phyloP scores from a whole-genome alignment of 2,888 invertebrate genomes.

The Vesta saturnalis region DNA sequence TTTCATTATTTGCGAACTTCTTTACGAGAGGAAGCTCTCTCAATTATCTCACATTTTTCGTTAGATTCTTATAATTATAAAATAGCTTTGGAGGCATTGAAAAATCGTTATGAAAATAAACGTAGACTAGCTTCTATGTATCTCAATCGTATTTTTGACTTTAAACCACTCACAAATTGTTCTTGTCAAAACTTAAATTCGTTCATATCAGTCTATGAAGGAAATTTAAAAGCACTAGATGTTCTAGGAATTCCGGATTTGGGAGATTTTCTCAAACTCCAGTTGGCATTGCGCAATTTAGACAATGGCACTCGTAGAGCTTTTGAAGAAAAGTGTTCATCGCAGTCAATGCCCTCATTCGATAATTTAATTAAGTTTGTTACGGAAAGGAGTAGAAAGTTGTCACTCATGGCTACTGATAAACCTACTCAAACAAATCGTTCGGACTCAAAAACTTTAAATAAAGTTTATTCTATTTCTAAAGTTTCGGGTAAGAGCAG shows the following conservation, averaged over 20 bases:
- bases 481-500: not conserved
- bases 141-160: not conserved
- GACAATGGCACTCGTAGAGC: not conserved
- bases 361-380: not conserved
- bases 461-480: not conserved
- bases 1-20: conserved; percentile 5
- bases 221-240: not conserved
- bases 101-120: conserved; percentile 1
- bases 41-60: not conserved
- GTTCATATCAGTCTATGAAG: not conserved
- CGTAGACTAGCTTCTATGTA: conserved; percentile 10
- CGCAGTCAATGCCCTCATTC: not conserved
- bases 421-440: not conserved
- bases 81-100: not conserved
- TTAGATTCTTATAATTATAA: not conserved
- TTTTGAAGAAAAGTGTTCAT: not conserved
- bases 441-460: not conserved
- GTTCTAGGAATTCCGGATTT: not conserved
- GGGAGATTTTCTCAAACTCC: not conserved
- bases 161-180: not conserved
- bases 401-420: not conserved
- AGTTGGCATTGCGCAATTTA: not conserved
- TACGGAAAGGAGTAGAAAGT: not conserved
- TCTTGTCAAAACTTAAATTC: conserved; percentile 3
- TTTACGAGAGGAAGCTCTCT: not conserved